Conservation (phyloP, 2,797 vertebrate genomes). For the Ptychadena robeensis region DNA sequence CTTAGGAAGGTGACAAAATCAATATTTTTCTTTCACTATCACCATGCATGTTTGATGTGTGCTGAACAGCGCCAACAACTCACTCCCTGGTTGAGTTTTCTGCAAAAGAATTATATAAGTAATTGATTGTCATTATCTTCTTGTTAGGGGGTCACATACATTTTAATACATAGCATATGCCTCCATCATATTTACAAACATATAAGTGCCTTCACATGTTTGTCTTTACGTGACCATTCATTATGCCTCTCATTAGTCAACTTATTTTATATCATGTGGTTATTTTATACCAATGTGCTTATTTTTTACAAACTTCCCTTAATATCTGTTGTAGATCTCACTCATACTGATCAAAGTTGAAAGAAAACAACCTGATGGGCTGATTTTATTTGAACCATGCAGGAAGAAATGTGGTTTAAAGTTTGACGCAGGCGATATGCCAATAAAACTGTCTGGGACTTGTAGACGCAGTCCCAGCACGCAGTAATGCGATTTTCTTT, state of each 20-base stretch:
- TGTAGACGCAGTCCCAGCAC: not conserved
- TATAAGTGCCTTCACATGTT: too few species aligned
- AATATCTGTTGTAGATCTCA: not conserved
- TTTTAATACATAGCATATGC: too few species aligned
- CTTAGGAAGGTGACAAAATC: too few species aligned
- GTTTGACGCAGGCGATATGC: constrained; percentile 11
- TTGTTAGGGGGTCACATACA: too few species aligned
- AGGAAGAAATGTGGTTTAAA: not conserved
- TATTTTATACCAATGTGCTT: not conserved
- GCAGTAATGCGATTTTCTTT: constrained; percentile 9
- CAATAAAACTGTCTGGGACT: not conserved
- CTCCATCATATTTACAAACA: too few species aligned
- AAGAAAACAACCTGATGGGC: not conserved
- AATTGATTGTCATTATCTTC: too few species aligned
- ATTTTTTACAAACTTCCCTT: not conserved
- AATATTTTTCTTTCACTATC: too few species aligned
- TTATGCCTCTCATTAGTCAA: not conserved
- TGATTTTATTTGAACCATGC: not conserved
- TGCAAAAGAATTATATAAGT: too few species aligned
- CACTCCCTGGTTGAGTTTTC: too few species aligned
- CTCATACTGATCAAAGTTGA: not conserved
- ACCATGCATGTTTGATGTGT: too few species aligned
- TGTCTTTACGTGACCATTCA: not conserved
- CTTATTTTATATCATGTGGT: not conserved
- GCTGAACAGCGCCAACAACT: too few species aligned